Evolutionary conservation across 2,113 vertebrate species (phyloP).

Genomic region (Myotis lucifugus): DNA sequence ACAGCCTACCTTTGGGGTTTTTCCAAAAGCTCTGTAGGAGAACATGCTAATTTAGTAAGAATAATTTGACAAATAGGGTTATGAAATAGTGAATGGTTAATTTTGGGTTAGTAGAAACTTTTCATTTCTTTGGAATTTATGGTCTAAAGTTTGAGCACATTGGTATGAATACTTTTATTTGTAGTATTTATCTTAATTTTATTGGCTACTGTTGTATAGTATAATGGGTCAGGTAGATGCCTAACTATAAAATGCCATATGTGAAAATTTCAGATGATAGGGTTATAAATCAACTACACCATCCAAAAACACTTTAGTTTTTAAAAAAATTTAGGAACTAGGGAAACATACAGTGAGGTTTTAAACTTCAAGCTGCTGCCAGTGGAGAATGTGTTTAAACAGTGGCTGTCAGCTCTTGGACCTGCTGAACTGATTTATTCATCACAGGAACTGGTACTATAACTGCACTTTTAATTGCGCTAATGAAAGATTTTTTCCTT

Average conservation of each 20-base stretch:
- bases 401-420: conserved; percentile 17
- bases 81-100: not conserved
- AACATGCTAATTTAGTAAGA: not conserved
- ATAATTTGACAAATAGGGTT: not conserved
- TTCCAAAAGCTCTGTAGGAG: not conserved
- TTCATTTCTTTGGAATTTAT: conserved; percentile 18
- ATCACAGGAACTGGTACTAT: conserved; percentile 5
- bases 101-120: conserved; percentile 35
- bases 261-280: not conserved
- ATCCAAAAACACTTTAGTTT: not conserved
- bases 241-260: not conserved
- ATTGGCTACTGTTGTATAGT: not conserved
- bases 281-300: not conserved
- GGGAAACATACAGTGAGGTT: not conserved
- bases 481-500: conserved; percentile 60
- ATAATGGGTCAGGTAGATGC: not conserved
- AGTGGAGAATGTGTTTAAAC: conserved; percentile 37
- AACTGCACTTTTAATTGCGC: conserved; percentile 24
- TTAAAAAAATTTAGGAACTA: not conserved
- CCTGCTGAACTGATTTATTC: conserved; percentile 49
- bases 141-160: not conserved
- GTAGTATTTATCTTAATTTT: not conserved
- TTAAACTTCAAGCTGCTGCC: conserved; percentile 33
- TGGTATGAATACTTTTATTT: not conserved
- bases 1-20: not conserved